Percentiles rank a stretch among this genome's conserved stretches.
phyloP scores from a whole-genome alignment of 2,797 vertebrate species.

The Leptodactylus fallax region DNA sequence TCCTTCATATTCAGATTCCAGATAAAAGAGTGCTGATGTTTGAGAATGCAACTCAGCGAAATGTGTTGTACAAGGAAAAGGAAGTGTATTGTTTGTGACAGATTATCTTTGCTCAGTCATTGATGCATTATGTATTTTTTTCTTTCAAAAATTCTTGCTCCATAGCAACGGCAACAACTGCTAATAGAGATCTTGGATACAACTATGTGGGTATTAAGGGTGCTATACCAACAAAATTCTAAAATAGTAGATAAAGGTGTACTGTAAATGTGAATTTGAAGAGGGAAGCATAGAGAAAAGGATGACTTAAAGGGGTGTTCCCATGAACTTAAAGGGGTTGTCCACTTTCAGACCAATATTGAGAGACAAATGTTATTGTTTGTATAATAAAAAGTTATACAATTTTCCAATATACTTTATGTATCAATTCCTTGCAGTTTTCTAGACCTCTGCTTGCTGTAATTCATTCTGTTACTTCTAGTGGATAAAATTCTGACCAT shows the following conservation, averaged over 20 bases:
- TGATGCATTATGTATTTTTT: constrained; percentile 20
- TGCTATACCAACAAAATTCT: constrained; percentile 10
- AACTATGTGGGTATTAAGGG: constrained; percentile 33
- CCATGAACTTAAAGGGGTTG: too few species aligned
- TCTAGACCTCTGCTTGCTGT: too few species aligned
- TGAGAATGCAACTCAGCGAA: background rate
- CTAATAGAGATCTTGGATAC: background rate
- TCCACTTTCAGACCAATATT: too few species aligned
- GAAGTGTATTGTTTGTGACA: constrained; percentile 3
- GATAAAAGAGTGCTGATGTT: background rate
- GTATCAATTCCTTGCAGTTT: too few species aligned
- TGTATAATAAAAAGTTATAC: too few species aligned
- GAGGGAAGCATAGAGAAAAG: background rate
- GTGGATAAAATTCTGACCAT: too few species aligned
- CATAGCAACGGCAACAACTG: background rate
- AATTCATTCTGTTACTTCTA: too few species aligned
- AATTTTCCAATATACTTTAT: too few species aligned
- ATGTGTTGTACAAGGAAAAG: background rate
- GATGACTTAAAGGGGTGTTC: too few species aligned
- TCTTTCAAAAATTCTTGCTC: background rate
- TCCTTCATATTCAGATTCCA: background rate
- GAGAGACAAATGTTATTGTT: too few species aligned
- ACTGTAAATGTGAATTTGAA: background rate
- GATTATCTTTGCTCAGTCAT: constrained; percentile 14
- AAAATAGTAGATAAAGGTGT: background rate